phyloP scores from a whole-genome alignment of 1,140 invertebrate genomes.

The Apis cerana region DNA sequence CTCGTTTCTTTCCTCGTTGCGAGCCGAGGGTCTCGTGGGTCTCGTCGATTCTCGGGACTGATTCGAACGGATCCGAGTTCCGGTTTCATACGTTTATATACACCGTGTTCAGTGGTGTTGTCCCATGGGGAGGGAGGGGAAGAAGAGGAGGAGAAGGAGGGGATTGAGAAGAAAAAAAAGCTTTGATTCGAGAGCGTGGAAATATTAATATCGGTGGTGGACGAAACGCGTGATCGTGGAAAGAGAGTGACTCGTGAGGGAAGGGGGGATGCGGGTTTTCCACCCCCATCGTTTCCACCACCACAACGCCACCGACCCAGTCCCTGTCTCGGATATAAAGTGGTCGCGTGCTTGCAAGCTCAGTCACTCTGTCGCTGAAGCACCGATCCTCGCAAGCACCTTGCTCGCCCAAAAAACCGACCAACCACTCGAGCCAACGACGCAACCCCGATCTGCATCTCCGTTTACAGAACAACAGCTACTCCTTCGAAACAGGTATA shows the following conservation, averaged over 20 bases:
- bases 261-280: background rate
- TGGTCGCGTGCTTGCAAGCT: slow-evolving; percentile 76
- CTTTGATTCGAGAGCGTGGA: background rate
- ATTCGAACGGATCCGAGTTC: no score
- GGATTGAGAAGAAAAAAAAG: background rate
- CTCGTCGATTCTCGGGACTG: no score
- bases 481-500: background rate
- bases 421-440: background rate
- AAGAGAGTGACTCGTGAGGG: slow-evolving; percentile 11
- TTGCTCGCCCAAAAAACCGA: background rate
- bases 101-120: no score
- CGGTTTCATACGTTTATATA: background rate
- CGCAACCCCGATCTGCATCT: background rate
- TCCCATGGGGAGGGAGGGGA: background rate
- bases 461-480: background rate
- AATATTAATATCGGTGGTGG: background rate
- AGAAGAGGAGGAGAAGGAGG: background rate
- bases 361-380: slow-evolving; percentile 74
- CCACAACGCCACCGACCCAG: slow-evolving; percentile 50
- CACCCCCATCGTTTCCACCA: slow-evolving; percentile 44
- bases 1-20: no score
- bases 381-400: slow-evolving; percentile 48
- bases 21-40: no score
- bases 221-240: slow-evolving; percentile 26
- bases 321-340: slow-evolving; percentile 75